Conservation (phyloP, 1,140 invertebrate species). For the Araneus ventricosus region DNA sequence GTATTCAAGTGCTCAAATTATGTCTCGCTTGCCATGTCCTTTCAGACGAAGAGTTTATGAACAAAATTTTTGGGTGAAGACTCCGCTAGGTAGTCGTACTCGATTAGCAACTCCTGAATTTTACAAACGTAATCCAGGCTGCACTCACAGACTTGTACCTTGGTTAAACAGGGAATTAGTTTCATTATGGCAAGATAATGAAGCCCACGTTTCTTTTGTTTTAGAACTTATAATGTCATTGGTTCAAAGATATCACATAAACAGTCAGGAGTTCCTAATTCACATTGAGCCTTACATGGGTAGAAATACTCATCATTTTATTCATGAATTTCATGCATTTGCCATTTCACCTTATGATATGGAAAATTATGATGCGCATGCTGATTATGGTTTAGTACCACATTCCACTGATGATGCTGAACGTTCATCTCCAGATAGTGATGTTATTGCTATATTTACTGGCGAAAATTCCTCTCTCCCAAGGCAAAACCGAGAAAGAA, state of each 20-base stretch:
- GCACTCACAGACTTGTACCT: conserved; percentile 89
- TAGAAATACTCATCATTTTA: conserved; percentile 85
- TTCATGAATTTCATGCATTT: conserved; percentile 93
- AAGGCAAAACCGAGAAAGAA: not conserved
- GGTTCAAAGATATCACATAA: conserved; percentile 86
- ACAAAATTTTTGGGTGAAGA: conserved; percentile 87
- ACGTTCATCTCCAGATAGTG: conserved; percentile 37
- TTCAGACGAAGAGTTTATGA: conserved; percentile 87
- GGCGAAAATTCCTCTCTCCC: not conserved
- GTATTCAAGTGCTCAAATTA: not conserved
- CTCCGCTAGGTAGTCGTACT: conserved; percentile 84
- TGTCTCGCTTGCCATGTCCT: conserved; percentile 39
- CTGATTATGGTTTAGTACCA: conserved; percentile 78
- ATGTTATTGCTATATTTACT: conserved; percentile 46
- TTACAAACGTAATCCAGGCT: conserved; percentile 87
- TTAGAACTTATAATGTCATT: conserved; percentile 86
- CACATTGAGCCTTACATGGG: conserved; percentile 80
- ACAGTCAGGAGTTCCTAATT: conserved; percentile 86
- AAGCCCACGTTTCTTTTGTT: conserved; percentile 84
- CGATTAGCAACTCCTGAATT: conserved; percentile 88
- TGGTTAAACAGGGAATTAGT: conserved; percentile 93
- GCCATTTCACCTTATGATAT: conserved; percentile 92
- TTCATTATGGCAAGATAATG: conserved; percentile 83
- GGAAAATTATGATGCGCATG: conserved; percentile 83
- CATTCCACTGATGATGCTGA: not conserved